Evolutionary conservation across 1,140 invertebrate genomes (phyloP), one percentile per base, ranked within the genome.

Genomic region (Drosophila grimshawi): DNA sequence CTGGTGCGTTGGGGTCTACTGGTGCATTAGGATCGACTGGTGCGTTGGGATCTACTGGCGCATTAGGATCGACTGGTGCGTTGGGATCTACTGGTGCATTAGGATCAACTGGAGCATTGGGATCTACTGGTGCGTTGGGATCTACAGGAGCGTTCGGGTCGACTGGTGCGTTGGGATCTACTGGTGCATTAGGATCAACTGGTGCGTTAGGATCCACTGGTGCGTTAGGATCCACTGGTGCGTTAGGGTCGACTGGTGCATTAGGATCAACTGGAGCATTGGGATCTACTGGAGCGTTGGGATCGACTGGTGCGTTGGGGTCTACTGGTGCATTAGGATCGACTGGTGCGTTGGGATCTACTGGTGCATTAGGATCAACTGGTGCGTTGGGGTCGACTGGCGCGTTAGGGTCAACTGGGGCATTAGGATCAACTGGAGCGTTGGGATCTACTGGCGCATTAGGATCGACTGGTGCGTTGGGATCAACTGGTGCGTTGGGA

Each of bases 1-100:
- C 60, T 45, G 68, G 59, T 30, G 59, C 67, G 5, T 59, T 64
- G 0, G 68, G 74, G 11, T 52, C 52, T 0, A 67, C 67, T 53
- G 74, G 67, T 8, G 63, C 67, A 46, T 62, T 76, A 3, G 66
- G 74, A 43, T 71, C 56, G 0, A 66, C 62, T 43, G 74, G 56
- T 1, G 68, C 59, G 11, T 66, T 60, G 0, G 67, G 45, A 2
- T 71, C 45, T 0, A 66, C 67, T 7, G 74, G 43, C 3, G 63
- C 67, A 37, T 68, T 68, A 0, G 64, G 64, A 32, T 63, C 49
- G 7, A 55, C 55, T 60, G 65, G 60, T 11, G 66, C 60, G 30
- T 62, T 52, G 1, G 66, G 61, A 27, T 63, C 19, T 0, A 61
- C 76, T 43, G 71, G 65, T 10, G 65, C 64, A 5, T 68, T 69